These are phyloP conservation scores for Oligia latruncula DNA, from an alignment of 2,888 invertebrate genomes.

Conservation along the genomic window DNA sequence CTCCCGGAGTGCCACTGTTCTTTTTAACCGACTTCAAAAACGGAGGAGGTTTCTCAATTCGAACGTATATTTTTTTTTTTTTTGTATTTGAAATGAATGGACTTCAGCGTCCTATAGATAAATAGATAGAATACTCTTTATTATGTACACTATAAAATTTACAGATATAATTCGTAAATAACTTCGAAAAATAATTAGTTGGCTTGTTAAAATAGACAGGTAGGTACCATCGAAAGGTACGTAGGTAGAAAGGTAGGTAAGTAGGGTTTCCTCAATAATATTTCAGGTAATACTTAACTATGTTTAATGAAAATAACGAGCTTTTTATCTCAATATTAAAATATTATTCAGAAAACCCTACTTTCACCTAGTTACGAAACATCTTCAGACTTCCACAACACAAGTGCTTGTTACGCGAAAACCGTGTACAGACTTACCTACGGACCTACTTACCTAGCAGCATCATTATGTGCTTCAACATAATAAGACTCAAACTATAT, in stretches of 20 bases:
- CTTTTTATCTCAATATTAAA: neutral
- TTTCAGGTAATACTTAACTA: too few species aligned
- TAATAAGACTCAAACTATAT: conserved; percentile 31
- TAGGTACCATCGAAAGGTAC: neutral
- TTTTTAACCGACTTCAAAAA: too few species aligned
- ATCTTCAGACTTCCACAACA: neutral
- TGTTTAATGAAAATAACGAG: neutral
- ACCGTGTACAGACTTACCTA: neutral
- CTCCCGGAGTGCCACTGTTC: too few species aligned
- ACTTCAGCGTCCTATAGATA: neutral
- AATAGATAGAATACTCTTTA: neutral
- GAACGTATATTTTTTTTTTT: too few species aligned
- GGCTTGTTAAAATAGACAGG: neutral
- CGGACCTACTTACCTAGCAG: neutral
- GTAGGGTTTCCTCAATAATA: too few species aligned
- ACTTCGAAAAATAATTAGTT: neutral
- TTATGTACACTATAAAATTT: neutral
- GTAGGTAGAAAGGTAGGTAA: too few species aligned
- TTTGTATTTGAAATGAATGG: neutral
- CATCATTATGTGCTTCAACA: conserved; percentile 4
- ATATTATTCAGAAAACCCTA: neutral
- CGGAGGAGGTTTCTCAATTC: too few species aligned
- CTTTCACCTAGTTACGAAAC: neutral
- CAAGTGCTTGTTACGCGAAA: conserved; percentile 21
- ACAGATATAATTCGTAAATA: neutral